phyloP scores from a whole-genome alignment of 2,888 invertebrate species.

The Drosophila rubida region DNA sequence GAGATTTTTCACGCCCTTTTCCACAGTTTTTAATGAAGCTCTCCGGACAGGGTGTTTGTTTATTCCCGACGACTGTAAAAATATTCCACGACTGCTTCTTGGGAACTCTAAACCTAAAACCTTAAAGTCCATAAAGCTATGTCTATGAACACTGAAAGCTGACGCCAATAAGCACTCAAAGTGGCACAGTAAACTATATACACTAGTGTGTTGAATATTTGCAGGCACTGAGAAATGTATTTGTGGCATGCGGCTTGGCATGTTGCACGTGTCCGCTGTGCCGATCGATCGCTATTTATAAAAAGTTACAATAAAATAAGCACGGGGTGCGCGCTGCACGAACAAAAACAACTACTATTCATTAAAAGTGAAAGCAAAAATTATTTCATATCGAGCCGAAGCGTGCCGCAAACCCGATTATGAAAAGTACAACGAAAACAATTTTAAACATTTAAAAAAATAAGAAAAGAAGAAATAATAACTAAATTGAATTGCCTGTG shows the following conservation, averaged over 20 bases:
- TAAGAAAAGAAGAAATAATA: conserved; percentile 50
- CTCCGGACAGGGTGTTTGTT: background rate
- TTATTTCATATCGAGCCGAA: conserved; percentile 69
- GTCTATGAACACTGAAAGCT: conserved; percentile 4
- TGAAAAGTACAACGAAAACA: conserved; percentile 66
- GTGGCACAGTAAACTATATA: conserved; percentile 62
- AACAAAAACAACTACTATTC: conserved; percentile 51
- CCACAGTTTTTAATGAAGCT: conserved; percentile 10
- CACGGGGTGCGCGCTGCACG: conserved; percentile 4
- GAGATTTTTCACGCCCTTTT: conserved; percentile 45
- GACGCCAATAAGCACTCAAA: conserved; percentile 21
- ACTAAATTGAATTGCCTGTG: conserved; percentile 45
- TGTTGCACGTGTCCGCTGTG: conserved; percentile 72
- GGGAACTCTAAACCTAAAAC: conserved; percentile 34
- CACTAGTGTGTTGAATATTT: conserved; percentile 25
- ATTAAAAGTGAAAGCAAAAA: conserved; percentile 79
- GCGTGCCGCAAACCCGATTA: conserved; percentile 67
- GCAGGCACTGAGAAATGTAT: conserved; percentile 46
- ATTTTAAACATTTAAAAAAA: conserved; percentile 56
- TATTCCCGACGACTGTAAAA: conserved; percentile 6
- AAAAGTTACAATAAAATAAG: conserved; percentile 45
- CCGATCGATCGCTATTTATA: conserved; percentile 65
- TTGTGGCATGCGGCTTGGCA: conserved; percentile 72
- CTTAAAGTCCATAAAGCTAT: conserved; percentile 31
- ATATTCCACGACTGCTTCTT: conserved; percentile 29